Evolutionary conservation across 2,113 vertebrate genomes (phyloP).

Genomic region (Galeopterus variegatus): DNA sequence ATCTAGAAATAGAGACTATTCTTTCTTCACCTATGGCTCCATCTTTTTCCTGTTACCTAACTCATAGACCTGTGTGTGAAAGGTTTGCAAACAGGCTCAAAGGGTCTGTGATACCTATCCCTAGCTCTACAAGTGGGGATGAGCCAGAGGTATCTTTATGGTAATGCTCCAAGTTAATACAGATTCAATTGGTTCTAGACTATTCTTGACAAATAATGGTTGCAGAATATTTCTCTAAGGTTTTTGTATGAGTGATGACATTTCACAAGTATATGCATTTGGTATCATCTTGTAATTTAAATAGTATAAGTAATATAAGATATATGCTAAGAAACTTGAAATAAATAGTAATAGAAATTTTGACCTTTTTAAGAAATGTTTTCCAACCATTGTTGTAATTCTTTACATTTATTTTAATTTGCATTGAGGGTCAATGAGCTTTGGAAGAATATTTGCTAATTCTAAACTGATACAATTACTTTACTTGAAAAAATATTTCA

Average conservation of each 20-base stretch:
- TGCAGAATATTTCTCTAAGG: neutral
- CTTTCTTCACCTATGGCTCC: too few relatives aligned
- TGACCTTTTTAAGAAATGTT: neutral
- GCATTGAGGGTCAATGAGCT: neutral
- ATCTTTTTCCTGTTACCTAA: too few relatives aligned
- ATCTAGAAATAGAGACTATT: too few relatives aligned
- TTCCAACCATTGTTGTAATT: neutral
- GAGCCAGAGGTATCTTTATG: neutral
- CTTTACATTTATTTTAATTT: neutral
- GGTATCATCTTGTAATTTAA: neutral
- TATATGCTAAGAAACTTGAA: neutral
- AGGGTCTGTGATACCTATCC: too few relatives aligned
- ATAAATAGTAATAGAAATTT: neutral
- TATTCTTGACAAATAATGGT: neutral
- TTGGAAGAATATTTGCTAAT: neutral
- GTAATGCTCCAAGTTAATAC: neutral
- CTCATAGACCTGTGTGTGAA: too few relatives aligned
- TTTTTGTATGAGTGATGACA: neutral
- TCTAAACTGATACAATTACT: neutral
- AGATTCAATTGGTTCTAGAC: neutral
- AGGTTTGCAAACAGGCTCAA: too few relatives aligned
- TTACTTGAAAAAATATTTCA: slow-evolving; percentile 8
- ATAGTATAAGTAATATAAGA: neutral
- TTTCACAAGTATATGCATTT: neutral
- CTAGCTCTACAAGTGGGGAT: neutral